phyloP scores from a whole-genome alignment of 2,888 invertebrate genomes.

The Ichneumoninae sp. region DNA sequence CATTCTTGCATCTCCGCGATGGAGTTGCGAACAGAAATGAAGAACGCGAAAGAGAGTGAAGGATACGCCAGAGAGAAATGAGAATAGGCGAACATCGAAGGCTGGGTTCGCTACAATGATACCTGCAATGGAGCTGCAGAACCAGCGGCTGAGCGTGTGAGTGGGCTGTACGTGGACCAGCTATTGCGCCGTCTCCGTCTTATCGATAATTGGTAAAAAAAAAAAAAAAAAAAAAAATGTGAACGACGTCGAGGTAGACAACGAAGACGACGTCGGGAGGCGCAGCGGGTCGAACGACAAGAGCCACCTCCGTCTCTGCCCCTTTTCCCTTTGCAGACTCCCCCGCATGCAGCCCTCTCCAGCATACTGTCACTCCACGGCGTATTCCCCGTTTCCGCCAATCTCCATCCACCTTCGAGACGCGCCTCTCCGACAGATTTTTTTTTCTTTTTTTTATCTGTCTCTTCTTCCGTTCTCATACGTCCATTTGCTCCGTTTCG shows the following conservation, averaged over 20 bases:
- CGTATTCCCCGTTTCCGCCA: slow-evolving; percentile 45
- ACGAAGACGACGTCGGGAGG: slow-evolving; percentile 25
- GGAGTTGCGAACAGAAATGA: slow-evolving; percentile 29
- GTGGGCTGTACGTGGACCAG: slow-evolving; percentile 67
- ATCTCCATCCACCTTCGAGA: slow-evolving; percentile 54
- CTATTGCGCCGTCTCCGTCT: slow-evolving; percentile 78
- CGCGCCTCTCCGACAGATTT: slow-evolving; percentile 38
- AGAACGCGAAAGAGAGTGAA: slow-evolving; percentile 12
- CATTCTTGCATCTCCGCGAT: slow-evolving; percentile 14
- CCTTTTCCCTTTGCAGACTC: slow-evolving; percentile 49
- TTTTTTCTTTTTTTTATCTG: slow-evolving; percentile 25
- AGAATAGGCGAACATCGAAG: slow-evolving; percentile 55
- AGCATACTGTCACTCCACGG: slow-evolving; percentile 4
- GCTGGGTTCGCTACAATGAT: slow-evolving; percentile 42
- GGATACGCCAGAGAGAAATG: slow-evolving; percentile 44
- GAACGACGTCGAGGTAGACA: slow-evolving; percentile 33
- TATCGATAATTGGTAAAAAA: slow-evolving; percentile 80
- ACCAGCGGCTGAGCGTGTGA: slow-evolving; percentile 9
- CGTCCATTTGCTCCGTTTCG: slow-evolving; percentile 16
- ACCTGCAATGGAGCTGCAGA: slow-evolving; percentile 48
- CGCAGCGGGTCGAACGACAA: slow-evolving; percentile 23
- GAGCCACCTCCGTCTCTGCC: slow-evolving; percentile 53
- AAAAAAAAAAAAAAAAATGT: slow-evolving; percentile 43
- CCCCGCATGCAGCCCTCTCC: slow-evolving; percentile 17
- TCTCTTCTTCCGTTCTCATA: slow-evolving; percentile 15